Conservation (phyloP, 2,797 vertebrate genomes). For the Coregonus sp. region DNA sequence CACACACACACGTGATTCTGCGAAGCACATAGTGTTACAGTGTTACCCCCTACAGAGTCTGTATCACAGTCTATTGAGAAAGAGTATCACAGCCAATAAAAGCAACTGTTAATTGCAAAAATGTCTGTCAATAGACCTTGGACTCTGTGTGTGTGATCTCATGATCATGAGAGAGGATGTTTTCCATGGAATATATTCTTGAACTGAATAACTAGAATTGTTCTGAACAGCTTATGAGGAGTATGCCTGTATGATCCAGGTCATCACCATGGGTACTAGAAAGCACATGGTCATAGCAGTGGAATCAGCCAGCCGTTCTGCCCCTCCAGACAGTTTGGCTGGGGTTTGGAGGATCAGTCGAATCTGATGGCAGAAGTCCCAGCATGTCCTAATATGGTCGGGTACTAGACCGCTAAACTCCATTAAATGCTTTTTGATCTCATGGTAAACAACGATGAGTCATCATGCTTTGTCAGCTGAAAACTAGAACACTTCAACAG, state of each 20-base stretch:
- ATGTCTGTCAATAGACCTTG: neutral
- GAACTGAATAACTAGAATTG: neutral
- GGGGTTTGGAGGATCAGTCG: neutral
- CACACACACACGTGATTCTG: no score
- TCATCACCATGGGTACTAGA: neutral
- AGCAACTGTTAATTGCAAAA: neutral
- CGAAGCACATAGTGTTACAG: no score
- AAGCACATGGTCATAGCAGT: no score
- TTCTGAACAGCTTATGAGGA: neutral
- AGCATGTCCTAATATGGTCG: neutral
- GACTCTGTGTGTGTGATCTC: neutral
- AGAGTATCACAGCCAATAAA: no score
- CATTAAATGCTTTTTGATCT: neutral
- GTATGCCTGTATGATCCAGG: neutral
- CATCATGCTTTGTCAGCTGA: neutral
- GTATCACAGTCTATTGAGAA: no score
- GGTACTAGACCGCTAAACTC: no score
- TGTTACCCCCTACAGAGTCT: no score
- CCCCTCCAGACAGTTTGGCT: neutral
- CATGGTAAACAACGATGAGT: neutral
- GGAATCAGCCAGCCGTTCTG: no score
- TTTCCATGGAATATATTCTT: neutral
- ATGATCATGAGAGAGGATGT: no score
- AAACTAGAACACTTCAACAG: neutral
- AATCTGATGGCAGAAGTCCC: neutral